Evolutionary conservation across 1,140 invertebrate species (phyloP).

Genomic region (Helicoverpa armigera): DNA sequence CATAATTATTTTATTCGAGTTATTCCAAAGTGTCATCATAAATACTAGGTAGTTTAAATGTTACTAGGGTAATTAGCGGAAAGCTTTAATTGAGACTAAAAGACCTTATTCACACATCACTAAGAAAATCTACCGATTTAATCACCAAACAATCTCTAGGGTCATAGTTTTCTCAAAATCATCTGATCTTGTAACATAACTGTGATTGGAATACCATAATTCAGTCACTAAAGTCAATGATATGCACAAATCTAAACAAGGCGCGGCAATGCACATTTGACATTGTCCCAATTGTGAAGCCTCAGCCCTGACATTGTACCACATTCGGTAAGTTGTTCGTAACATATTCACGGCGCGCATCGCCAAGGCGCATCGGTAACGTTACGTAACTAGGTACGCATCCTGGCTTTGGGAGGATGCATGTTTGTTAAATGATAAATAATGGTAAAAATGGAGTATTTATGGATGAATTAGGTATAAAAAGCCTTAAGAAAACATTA

Average conservation of each 20-base stretch:
- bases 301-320: constrained; percentile 78
- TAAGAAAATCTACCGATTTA: too few relatives aligned
- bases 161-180: too few relatives aligned
- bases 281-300: constrained; percentile 73
- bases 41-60: too few relatives aligned
- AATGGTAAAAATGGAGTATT: neutral
- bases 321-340: constrained; percentile 49
- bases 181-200: too few relatives aligned
- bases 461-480: too few relatives aligned
- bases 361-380: constrained; percentile 53
- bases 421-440: constrained; percentile 5
- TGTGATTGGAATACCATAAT: neutral
- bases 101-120: too few relatives aligned
- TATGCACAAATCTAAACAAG: constrained; percentile 34
- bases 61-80: too few relatives aligned
- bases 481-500: too few relatives aligned
- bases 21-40: too few relatives aligned
- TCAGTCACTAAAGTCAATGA: neutral
- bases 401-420: constrained; percentile 34
- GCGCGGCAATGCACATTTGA: constrained; percentile 63
- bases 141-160: too few relatives aligned
- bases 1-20: too few relatives aligned
- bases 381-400: constrained; percentile 60
- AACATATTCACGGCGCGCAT: constrained; percentile 56
- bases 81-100: too few relatives aligned